Conservation (phyloP, 2,113 vertebrate genomes). For the Arizona elegans region DNA sequence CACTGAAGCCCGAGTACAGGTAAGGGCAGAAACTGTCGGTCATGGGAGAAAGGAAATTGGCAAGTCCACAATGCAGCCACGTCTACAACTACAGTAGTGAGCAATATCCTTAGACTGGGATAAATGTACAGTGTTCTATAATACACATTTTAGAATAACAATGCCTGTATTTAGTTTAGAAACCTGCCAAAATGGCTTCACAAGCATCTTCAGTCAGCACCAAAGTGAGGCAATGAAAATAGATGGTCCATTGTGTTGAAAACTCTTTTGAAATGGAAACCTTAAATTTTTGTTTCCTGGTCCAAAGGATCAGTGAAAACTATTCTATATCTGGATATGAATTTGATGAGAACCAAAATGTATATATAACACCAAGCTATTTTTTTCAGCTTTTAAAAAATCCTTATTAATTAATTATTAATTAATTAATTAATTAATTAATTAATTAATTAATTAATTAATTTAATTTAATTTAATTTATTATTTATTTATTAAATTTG, state of each 20-base stretch:
- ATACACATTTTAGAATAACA: neutral
- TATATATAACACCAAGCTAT: neutral
- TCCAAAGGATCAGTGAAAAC: neutral
- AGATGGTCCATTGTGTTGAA: neutral
- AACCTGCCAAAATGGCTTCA: neutral
- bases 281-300: neutral
- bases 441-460: too few relatives aligned
- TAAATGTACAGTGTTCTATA: neutral
- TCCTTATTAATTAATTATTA: too few relatives aligned
- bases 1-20: conserved; percentile 96
- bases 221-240: neutral
- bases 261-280: neutral
- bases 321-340: neutral
- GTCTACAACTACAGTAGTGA: neutral
- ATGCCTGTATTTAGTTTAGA: neutral
- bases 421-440: too few relatives aligned
- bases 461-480: too few relatives aligned
- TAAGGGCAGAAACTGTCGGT: conserved; percentile 43
- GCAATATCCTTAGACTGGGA: neutral
- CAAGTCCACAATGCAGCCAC: neutral
- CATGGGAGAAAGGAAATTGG: fast-evolving
- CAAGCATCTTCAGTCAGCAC: neutral
- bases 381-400: neutral
- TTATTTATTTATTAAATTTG: too few relatives aligned
- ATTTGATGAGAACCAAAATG: neutral